Percentiles rank a stretch among this genome's conserved stretches.
These are phyloP conservation scores for Chrysocyon brachyurus DNA, from an alignment of 2,797 vertebrate genomes.

Conservation along the genomic window DNA sequence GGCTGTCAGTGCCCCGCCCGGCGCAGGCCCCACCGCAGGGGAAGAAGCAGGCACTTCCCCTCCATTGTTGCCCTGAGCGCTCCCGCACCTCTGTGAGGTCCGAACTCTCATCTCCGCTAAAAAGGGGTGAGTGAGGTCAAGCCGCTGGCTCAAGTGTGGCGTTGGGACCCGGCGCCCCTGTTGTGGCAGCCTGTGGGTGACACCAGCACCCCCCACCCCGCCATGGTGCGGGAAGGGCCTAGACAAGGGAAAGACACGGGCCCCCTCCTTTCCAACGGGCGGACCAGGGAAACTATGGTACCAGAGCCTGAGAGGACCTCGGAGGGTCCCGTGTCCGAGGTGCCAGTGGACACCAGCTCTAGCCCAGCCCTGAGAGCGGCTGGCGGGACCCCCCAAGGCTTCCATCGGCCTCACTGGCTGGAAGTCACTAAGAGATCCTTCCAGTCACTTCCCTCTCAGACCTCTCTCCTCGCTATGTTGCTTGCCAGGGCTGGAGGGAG, in stretches of 20 bases:
- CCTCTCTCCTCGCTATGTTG: neutral
- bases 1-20: neutral
- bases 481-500: neutral
- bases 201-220: neutral
- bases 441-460: neutral
- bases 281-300: neutral
- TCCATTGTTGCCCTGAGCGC: neutral
- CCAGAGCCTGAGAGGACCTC: neutral
- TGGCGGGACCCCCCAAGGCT: neutral
- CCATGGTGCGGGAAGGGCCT: neutral
- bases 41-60: neutral
- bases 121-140: neutral
- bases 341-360: neutral
- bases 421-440: neutral
- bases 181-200: neutral
- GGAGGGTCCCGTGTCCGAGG: neutral
- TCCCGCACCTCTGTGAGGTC: neutral
- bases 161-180: too few species aligned
- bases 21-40: neutral
- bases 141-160: neutral
- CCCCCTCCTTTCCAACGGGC: neutral
- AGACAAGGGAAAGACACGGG: neutral
- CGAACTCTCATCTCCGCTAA: neutral
- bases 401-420: neutral
- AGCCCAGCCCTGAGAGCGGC: neutral